Evolutionary conservation across 1,140 invertebrate genomes (phyloP), one percentile per base, ranked within the genome.

Genomic region (Pseudomyrmex gracilis): DNA sequence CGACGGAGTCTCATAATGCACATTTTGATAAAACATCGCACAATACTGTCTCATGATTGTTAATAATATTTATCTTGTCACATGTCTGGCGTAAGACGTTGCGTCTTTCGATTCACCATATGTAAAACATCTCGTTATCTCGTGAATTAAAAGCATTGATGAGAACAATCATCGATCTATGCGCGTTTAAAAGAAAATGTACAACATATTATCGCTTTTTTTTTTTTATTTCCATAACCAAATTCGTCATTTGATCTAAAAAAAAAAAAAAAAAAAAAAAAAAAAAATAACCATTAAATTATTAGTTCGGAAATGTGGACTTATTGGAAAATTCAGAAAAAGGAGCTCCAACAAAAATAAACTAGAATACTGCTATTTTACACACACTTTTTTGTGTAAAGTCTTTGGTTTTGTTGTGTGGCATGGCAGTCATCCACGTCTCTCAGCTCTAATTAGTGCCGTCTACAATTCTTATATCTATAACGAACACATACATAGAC

Each of bases 351-450:
- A 80, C 71, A 89, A 89, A 83, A 91, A 87, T 17, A 83, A 85
- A 74, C 76, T 90, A 83, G 87, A 92, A 93, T 93, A 93, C 90
- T 93, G 91, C 71, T 88, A 89, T 89, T 87, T 89, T 53, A 57
- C 51, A 86, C 85, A 92, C 84, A 84, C 66, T 82, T n/a, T n/a
- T n/a, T n/a, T 73, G 67, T 87, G 86, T 88, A 89, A 92, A 91
- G 83, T 93, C 93, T 93, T 93, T 93, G 93, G 93, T 93, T 93
- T 87, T 92, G 91, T 91, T 86, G 88, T 89, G 87, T 90, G 71
- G 82, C 84, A 84, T 84, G 83, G 87, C 80, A 73, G 83, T 24
- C 58, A 12, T 84, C 12, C 43, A 13, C 61, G 20, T 74, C 1
- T 74, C 1, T 74, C 78, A 78, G 34, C 34, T 34, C 7, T 34